Evolutionary conservation across 2,888 invertebrate genomes (phyloP).

Genomic region (Timema cristinae): DNA sequence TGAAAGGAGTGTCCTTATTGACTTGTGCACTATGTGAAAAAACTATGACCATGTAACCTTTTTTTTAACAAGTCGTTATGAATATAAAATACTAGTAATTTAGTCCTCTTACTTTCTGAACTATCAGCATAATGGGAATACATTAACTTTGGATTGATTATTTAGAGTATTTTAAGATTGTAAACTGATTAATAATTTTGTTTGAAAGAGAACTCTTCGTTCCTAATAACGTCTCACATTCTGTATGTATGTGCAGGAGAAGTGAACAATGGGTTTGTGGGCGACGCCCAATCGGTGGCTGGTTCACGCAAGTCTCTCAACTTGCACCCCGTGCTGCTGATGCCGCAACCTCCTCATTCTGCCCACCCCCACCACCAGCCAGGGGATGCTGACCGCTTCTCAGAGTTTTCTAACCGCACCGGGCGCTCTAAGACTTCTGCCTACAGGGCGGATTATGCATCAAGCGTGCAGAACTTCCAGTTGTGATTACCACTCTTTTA

Average conservation of each 20-base stretch:
- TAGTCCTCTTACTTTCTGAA: too few species aligned
- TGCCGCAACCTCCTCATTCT: slow-evolving; percentile 59
- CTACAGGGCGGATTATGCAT: slow-evolving; percentile 55
- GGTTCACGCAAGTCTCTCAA: slow-evolving; percentile 78
- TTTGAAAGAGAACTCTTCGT: neutral
- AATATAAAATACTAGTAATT: too few species aligned
- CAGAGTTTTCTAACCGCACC: slow-evolving; percentile 73
- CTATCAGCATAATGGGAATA: too few species aligned
- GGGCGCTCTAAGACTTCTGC: slow-evolving; percentile 58
- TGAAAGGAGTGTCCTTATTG: too few species aligned
- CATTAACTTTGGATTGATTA: too few species aligned
- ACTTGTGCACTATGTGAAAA: too few species aligned
- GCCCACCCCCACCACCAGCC: slow-evolving; percentile 37
- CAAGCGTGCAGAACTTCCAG: slow-evolving; percentile 68
- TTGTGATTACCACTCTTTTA: slow-evolving; percentile 43
- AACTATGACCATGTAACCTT: too few species aligned
- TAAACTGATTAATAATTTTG: too few species aligned
- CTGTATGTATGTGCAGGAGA: slow-evolving; percentile 59
- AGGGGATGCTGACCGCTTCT: slow-evolving; percentile 67
- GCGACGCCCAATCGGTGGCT: slow-evolving; percentile 77
- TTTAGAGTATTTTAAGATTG: too few species aligned
- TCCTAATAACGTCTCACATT: neutral
- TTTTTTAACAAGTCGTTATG: too few species aligned
- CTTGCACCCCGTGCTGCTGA: slow-evolving; percentile 78
- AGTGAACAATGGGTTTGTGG: slow-evolving; percentile 82